phyloP scores from a whole-genome alignment of 1,140 invertebrate genomes.

The Thaumetopoea pityocampa region DNA sequence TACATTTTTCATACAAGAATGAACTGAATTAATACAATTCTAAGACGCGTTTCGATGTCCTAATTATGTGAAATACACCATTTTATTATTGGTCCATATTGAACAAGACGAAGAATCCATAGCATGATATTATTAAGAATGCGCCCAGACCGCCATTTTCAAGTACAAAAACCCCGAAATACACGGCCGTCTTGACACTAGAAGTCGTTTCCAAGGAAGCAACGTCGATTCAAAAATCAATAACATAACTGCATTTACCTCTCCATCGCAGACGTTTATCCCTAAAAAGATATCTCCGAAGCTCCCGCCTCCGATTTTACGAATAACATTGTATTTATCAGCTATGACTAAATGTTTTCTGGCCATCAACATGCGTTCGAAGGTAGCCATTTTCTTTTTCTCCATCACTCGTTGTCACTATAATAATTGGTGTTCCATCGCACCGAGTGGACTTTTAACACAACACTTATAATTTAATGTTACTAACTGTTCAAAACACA shows the following conservation, averaged over 20 bases:
- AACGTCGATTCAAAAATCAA: constrained; percentile 10
- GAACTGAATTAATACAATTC: too few species aligned
- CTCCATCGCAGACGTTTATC: constrained; percentile 96
- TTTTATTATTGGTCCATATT: not conserved
- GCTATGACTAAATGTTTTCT: constrained; percentile 87
- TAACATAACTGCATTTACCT: constrained; percentile 78
- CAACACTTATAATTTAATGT: constrained; percentile 49
- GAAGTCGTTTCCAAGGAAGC: constrained; percentile 13
- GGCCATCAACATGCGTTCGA: constrained; percentile 61
- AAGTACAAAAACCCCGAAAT: constrained; percentile 39
- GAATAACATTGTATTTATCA: constrained; percentile 95
- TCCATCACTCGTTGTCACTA: constrained; percentile 62
- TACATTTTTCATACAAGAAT: too few species aligned
- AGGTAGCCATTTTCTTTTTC: constrained; percentile 71
- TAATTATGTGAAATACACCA: constrained; percentile 12
- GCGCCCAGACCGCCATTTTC: constrained; percentile 51
- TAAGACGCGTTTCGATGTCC: too few species aligned
- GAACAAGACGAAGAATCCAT: too few species aligned
- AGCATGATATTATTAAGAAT: constrained; percentile 24
- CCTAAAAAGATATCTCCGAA: constrained; percentile 99
- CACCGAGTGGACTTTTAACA: constrained; percentile 40
- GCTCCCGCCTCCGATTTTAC: constrained; percentile 98
- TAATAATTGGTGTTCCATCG: constrained; percentile 51
- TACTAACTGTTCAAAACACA: constrained; percentile 45
- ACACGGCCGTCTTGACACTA: constrained; percentile 35